phyloP scores from a whole-genome alignment of 2,888 invertebrate species.

The Nysson spinosus region DNA sequence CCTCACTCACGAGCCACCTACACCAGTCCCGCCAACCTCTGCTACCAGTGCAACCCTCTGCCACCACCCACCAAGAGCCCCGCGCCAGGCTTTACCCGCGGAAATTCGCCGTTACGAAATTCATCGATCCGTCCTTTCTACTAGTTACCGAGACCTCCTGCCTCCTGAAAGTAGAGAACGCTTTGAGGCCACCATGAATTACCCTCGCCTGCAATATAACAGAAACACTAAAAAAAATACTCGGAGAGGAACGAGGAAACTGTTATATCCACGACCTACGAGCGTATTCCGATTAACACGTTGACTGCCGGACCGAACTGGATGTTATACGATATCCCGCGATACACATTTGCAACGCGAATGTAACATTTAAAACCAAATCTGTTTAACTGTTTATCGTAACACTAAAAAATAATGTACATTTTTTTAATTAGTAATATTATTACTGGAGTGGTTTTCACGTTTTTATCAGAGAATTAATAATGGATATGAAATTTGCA shows the following conservation, averaged over 20 bases:
- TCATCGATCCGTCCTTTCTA: conserved; percentile 59
- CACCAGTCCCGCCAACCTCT: conserved; percentile 38
- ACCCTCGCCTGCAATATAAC: neutral
- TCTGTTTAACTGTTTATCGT: too few species aligned
- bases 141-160: conserved; percentile 38
- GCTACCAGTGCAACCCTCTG: conserved; percentile 32
- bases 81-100: conserved; percentile 50
- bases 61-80: conserved; percentile 37
- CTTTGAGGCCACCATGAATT: conserved; percentile 11
- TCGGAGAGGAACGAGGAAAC: neutral
- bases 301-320: too few species aligned
- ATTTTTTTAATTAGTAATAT: too few species aligned
- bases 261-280: too few species aligned
- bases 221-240: neutral
- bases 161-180: conserved; percentile 2
- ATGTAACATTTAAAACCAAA: too few species aligned
- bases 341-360: too few species aligned
- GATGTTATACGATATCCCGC: too few species aligned
- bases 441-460: too few species aligned
- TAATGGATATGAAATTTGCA: too few species aligned
- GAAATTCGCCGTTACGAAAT: conserved; percentile 63
- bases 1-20: conserved; percentile 61
- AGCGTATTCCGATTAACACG: too few species aligned
- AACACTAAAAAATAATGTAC: too few species aligned
- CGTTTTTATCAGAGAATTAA: too few species aligned